Evolutionary conservation across 2,797 vertebrate species (phyloP), one percentile per base, ranked within the genome.

Genomic region (Enteromius treurensis): DNA sequence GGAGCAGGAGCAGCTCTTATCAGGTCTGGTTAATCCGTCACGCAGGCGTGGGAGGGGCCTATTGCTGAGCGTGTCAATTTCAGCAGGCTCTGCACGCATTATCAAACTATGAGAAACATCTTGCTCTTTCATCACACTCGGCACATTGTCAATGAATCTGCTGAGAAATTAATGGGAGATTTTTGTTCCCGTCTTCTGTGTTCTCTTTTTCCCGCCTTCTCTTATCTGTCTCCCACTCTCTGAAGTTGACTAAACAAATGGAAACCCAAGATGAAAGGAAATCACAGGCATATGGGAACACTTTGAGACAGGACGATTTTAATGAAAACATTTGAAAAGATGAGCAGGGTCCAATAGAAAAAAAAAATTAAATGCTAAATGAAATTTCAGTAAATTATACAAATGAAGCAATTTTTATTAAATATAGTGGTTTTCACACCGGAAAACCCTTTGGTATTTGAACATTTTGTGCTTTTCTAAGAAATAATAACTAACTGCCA

Each of bases 31-130:
- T 84, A 87, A 90, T 89, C 82, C 58, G 49, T 86, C 79, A 77
- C 60, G 65, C 51, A 51, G 78, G 84, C 74, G 69, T 87, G 67
- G 84, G 84, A 79, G 85, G 80, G 60, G 58, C 86, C 80, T 64
- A 84, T 80, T 84, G 70, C 68, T 73, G 64, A 83, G 81, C 69
- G 51, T 67, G 77, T 88, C 60, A 53, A 86, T 88, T 87, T 81
- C 80, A 83, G 58, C 47, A 6, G 4, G 32, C 69, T 77, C 68
- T 64, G 53, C 60, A 80, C 64, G 71, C 67, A 84, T 88, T 85
- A 83, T 86, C 82, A 84, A 83, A 85, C 85, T 79, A 84, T 73
- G 82, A 80, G 85, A 87, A 85, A 82, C 81, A 81, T 87, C 75
- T 86, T 70, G 80, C 80, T 77, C 82, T 86, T 85, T 86, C 64